phyloP scores from a whole-genome alignment of 2,113 vertebrate species.

The Felis catus region DNA sequence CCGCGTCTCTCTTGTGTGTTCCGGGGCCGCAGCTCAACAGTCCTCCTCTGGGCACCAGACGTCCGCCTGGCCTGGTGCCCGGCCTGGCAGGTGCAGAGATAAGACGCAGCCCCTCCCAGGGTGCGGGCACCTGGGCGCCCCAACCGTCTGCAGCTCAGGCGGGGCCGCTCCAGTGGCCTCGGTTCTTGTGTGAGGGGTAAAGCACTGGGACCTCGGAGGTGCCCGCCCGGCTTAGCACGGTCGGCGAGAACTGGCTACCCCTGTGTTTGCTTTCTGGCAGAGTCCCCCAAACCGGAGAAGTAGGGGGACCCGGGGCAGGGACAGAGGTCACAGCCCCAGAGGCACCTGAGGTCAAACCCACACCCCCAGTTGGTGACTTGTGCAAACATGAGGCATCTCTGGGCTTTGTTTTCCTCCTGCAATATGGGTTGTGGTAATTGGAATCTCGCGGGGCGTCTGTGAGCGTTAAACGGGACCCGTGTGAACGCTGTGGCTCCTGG shows the following conservation, averaged over 20 bases:
- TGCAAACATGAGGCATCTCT: not conserved
- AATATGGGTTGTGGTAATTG: rapidly evolving
- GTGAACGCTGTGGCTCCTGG: too few species aligned
- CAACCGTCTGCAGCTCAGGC: rapidly evolving
- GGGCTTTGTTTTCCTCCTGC: not conserved
- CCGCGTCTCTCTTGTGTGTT: not conserved
- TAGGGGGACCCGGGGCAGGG: not conserved
- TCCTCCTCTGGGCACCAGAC: not conserved
- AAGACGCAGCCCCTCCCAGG: not conserved
- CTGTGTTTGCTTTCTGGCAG: not conserved
- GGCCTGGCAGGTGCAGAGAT: rapidly evolving
- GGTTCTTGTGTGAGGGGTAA: not conserved
- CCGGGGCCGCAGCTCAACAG: not conserved
- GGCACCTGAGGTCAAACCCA: not conserved
- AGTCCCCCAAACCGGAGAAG: not conserved
- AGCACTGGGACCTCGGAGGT: not conserved
- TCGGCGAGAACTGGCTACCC: not conserved
- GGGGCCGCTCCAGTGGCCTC: not conserved
- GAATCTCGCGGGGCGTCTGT: rapidly evolving
- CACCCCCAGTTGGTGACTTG: too few species aligned
- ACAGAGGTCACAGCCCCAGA: not conserved
- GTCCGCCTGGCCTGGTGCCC: not conserved
- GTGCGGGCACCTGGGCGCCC: not conserved
- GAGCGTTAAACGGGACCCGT: rapidly evolving
- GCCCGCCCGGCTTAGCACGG: not conserved